Base-by-base conservation (phyloP, 2,888 invertebrate species). In the Ichneumoninae sp. region DNA sequence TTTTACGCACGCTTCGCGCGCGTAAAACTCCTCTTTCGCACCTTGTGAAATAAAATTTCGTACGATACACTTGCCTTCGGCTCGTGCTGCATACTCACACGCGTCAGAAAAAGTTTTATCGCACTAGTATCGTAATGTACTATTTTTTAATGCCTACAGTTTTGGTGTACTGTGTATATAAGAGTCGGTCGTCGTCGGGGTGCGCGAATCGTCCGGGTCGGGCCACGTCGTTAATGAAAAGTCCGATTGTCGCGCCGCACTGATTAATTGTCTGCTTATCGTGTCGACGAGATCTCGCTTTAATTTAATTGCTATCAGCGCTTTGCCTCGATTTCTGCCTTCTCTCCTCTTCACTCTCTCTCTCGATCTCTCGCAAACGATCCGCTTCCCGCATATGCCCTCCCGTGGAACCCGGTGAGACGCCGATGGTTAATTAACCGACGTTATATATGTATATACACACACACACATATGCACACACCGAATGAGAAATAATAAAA, bases 251-350 rank as follows among this genome's bases (percentile, higher is more conserved):
- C 91, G 88, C 88, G 88, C 60, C 76, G 86, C 86, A 86, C 90
- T 91, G 91, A 92, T 92, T 91, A 92, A 92, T 92, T 89, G 91
- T 87, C 82, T 83, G 80, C 88, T 90, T 92, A 92, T 92, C 92
- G 88, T 36, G 74, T 40, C 77, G 85, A 86, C 85, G 87, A 87
- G 90, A 92, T 92, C 91, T 91, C 88, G 89, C 86, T 90, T 92
- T 90, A 90, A 90, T 91, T 91, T 90, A 92, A 92, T 92, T 90
- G 90, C 91, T 88, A 92, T 91, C 90, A 88, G 90, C 90, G 90
- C 83, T 72, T 84, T 77, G 70, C 82, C 75, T 65, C 66, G 74
- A 82, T 82, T 75, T 76, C 80, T 70, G 66, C 82, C 78, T 71
- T 57, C 19, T 33, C 36, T 13, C 60, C 70, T 30, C 75, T 13